Evolutionary conservation across 1,140 invertebrate species (phyloP).

Genomic region (Macrocentrus cingulum): DNA sequence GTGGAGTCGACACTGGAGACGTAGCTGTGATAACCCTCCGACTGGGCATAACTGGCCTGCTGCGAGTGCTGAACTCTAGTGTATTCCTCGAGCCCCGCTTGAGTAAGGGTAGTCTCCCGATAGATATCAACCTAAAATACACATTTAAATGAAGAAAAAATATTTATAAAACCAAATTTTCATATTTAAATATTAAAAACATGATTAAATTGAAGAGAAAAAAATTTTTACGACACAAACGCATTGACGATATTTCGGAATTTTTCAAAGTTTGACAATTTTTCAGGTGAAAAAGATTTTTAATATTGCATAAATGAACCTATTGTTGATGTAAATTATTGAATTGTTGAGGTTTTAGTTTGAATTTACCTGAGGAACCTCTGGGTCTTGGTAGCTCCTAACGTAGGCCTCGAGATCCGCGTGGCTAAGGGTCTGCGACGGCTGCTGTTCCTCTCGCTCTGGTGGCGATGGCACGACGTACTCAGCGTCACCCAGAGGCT

Average conservation of each 20-base stretch:
- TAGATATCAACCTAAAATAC: slow-evolving; percentile 50
- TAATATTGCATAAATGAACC: no score
- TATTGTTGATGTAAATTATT: no score
- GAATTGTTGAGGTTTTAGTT: no score
- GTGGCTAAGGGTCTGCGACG: slow-evolving; percentile 57
- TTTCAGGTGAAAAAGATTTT: no score
- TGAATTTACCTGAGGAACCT: slow-evolving; percentile 47
- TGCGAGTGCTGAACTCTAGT: slow-evolving; percentile 72
- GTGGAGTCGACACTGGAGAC: slow-evolving; percentile 78
- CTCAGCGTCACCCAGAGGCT: slow-evolving; percentile 66
- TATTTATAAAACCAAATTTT: background rate
- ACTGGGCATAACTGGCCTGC: slow-evolving; percentile 76
- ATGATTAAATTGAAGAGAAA: no score
- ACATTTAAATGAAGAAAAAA: slow-evolving; percentile 1
- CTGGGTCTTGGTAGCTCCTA: slow-evolving; percentile 60
- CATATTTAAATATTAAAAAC: no score
- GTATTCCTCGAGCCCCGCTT: slow-evolving; percentile 73
- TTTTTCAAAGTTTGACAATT: no score
- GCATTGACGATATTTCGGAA: no score
- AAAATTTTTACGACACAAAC: no score
- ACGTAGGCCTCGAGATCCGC: slow-evolving; percentile 61
- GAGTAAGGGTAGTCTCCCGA: slow-evolving; percentile 58
- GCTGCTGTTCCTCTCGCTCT: slow-evolving; percentile 66
- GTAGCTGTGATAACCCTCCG: slow-evolving; percentile 81
- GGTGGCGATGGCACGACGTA: slow-evolving; percentile 76